Evolutionary conservation across 2,888 invertebrate genomes (phyloP).

Genomic region (Drosophila flavopinicola): DNA sequence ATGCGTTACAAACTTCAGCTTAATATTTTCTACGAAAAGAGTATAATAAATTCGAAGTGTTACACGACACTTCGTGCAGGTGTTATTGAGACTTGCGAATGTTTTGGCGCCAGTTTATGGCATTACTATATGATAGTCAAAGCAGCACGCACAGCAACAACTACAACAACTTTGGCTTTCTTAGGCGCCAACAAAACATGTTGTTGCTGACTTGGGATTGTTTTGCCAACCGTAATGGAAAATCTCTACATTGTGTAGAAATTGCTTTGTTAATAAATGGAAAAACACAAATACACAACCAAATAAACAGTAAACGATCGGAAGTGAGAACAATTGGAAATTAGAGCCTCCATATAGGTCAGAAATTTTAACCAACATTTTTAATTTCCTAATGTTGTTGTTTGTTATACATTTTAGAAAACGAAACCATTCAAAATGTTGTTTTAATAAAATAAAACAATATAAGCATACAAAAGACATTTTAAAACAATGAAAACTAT

Average conservation of each 20-base stretch:
- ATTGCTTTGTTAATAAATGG: not conserved
- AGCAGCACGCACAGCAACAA: constrained; percentile 35
- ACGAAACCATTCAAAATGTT: no score
- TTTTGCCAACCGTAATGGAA: not conserved
- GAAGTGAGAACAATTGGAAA: no score
- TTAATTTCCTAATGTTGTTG: no score
- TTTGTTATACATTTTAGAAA: no score
- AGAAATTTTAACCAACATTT: no score
- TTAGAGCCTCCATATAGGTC: no score
- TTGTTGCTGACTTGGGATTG: constrained; percentile 1
- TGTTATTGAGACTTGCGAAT: constrained; percentile 78
- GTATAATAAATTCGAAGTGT: constrained; percentile 73
- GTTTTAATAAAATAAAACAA: no score
- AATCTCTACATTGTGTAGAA: not conserved
- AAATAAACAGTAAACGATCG: no score
- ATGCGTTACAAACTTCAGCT: no score
- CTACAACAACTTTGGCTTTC: constrained; percentile 17
- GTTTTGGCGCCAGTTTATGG: constrained; percentile 79
- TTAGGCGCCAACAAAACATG: constrained; percentile 5
- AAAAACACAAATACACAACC: not conserved
- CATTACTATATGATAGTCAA: constrained; percentile 56
- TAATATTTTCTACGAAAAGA: constrained; percentile 28
- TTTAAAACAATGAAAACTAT: no score
- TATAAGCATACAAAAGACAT: no score
- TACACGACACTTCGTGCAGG: constrained; percentile 79